Base-by-base conservation (phyloP, 53 echinoderm and acorn worm species). In the Henricia sp. region DNA sequence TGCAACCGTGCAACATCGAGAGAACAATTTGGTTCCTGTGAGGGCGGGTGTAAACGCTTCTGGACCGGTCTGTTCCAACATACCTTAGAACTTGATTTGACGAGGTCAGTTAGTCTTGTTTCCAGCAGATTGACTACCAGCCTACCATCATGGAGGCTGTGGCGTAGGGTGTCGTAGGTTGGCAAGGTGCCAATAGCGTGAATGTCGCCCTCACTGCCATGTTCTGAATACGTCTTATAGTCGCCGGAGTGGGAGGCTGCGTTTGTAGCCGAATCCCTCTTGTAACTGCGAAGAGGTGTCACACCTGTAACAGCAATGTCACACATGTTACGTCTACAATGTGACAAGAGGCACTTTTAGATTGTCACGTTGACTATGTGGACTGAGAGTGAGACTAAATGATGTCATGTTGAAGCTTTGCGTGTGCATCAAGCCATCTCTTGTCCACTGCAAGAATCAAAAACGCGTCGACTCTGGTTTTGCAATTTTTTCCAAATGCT, bases 131-230 rank as follows among this genome's bases (percentile, higher is more conserved):
- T 86, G n/a, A 50, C 70, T 2, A 72, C 12, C 11, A 78, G 68
- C 36, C 86, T 70, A 0, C 70, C 67, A 27, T 86, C 86, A 23
- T 35, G 73, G 17, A 90, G 59, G 50, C 36, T 90, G 36, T 68
- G 54, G 14, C 54, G 74, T 10, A 91, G 52, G 21, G 76, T 44
- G 14, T 88, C 88, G 53, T 91, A 91, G 5, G 88, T 91, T 30
- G 88, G 71, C 60, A 91, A 23, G n/a, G 71, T 80, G 4, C 88
- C 88, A n/a, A 91, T 87, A 1, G 88, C 85, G 52, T 88, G 77
- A 13, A 46, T 55, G 29, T 88, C 85, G 3, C 77, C 84, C 38
- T 71, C 72, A 39, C 74, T 68, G 2, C 82, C 35, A 0, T 56
- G 63, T 4, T 66, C 84, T 25, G 27, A 2, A 0, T 8, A 19